Evolutionary conservation across 2,888 invertebrate species (phyloP).

Genomic region (Tetranychus truncatus): DNA sequence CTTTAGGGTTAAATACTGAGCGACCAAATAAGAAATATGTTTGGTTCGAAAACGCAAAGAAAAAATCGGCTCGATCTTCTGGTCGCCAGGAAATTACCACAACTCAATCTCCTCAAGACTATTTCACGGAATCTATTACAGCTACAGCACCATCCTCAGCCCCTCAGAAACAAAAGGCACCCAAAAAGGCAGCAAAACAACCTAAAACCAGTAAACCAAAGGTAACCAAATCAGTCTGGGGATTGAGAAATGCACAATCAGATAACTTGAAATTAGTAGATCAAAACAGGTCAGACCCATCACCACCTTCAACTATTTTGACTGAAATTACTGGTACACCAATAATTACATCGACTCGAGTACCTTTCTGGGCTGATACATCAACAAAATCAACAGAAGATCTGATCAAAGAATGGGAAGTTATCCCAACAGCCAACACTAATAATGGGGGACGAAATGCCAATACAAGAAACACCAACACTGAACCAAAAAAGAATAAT

Average conservation of each 20-base stretch:
- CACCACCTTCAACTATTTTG: background rate
- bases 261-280: background rate
- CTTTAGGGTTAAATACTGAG: background rate
- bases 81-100: background rate
- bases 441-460: background rate
- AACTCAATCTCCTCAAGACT: background rate
- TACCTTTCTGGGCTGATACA: background rate
- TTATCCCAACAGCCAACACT: background rate
- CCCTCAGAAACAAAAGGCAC: background rate
- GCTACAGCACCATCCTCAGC: background rate
- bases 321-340: background rate
- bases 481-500: background rate
- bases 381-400: background rate
- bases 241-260: background rate
- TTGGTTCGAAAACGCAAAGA: background rate
- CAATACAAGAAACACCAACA: too few species aligned
- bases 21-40: background rate
- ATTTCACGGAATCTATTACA: background rate
- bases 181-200: background rate
- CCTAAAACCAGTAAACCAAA: background rate
- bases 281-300: background rate
- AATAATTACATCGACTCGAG: background rate
- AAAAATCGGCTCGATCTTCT: background rate
- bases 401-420: background rate
- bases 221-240: background rate